Percentiles rank a stretch among this genome's conserved stretches.
Conservation (phyloP, 1,140 invertebrate species). For the Sinonovacula constricta region DNA sequence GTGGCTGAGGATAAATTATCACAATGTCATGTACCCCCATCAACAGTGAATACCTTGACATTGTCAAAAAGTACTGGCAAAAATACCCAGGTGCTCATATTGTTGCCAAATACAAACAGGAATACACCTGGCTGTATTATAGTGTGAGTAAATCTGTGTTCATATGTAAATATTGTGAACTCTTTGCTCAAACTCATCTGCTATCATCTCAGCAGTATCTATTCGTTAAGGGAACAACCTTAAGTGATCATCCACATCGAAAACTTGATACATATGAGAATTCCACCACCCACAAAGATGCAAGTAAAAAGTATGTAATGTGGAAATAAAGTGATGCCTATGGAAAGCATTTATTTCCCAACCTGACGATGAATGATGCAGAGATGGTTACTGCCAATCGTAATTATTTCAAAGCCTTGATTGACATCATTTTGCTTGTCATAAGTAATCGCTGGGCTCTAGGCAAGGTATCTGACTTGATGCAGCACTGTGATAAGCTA, state of each 20-base stretch:
- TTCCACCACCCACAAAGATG: neutral
- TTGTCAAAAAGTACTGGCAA: neutral
- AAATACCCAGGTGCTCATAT: neutral
- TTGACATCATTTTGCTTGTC: neutral
- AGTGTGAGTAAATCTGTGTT: neutral
- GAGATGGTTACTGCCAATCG: neutral
- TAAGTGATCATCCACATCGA: neutral
- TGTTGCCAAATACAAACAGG: neutral
- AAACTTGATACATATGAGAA: neutral
- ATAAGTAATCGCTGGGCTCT: neutral
- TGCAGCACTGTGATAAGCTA: neutral
- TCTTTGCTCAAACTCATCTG: neutral
- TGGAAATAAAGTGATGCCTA: neutral
- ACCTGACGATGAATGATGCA: neutral
- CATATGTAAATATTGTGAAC: constrained; percentile 1
- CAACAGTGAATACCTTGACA: neutral
- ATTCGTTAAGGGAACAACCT: neutral
- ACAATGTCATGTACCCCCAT: neutral
- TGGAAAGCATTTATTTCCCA: neutral
- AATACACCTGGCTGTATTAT: neutral
- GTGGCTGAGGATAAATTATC: neutral
- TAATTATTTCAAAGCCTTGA: neutral
- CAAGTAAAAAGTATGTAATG: neutral
- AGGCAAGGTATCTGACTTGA: neutral
- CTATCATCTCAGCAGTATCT: neutral